Evolutionary conservation across 1,140 invertebrate genomes (phyloP), one percentile per base, ranked within the genome.

Genomic region (Asbolus verrucosus): DNA sequence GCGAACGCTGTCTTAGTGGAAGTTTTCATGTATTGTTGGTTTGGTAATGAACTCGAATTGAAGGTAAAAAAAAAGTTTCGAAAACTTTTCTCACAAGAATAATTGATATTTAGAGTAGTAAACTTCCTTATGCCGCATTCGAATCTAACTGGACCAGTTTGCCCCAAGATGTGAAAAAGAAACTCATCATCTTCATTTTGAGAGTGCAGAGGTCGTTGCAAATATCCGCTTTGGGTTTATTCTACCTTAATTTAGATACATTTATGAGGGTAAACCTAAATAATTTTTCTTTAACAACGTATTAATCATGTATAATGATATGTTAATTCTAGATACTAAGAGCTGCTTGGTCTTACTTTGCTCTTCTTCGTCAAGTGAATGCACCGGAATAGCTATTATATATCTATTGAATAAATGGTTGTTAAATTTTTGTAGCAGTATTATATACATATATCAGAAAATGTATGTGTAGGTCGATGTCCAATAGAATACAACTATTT

Each of bases 61-160:
- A n/a, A n/a, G n/a, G n/a, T n/a, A n/a, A n/a, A n/a, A n/a, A n/a
- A n/a, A n/a, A n/a, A n/a, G n/a, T n/a, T n/a, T n/a, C n/a, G n/a
- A n/a, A n/a, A n/a, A n/a, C n/a, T n/a, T n/a, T n/a, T n/a, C n/a
- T n/a, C n/a, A n/a, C n/a, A n/a, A n/a, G n/a, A n/a, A n/a, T n/a
- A n/a, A n/a, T n/a, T n/a, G n/a, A n/a, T n/a, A 38, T 43, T 43
- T 16, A 43, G 46, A 54, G 46, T 5, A 54, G 46, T 11, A 54
- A 27, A 6, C 4, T 54, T 30, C 8, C 21, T 11, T 54, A 54
- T 9, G 46, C 46, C 9, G 21, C 14, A 1, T 54, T 54, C 27
- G 46, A 54, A 27, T 30, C 1, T 14, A 21, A 54, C 1, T 54
- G 46, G 46, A 24, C 21, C 1, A 21, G 27, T 11, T 54, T 54